Evolutionary conservation across 2,888 invertebrate species (phyloP).

Genomic region (Pandemis cinnamomeana): DNA sequence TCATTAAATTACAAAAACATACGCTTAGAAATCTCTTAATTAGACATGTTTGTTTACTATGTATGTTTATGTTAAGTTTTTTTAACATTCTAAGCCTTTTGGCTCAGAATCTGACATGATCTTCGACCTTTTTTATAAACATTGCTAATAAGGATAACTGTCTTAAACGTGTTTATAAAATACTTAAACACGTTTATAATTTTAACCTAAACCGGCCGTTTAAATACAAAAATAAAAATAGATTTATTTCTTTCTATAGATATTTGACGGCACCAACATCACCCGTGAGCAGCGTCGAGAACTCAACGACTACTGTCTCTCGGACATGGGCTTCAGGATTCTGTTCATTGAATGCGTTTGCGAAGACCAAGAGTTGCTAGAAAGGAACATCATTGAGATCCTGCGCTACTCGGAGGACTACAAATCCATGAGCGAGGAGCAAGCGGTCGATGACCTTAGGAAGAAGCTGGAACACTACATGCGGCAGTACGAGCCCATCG

Average conservation of each 20-base stretch:
- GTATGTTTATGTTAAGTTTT: no score
- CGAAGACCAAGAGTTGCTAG: constrained; percentile 86
- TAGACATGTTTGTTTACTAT: background rate
- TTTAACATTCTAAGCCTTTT: no score
- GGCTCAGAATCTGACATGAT: constrained; percentile 15
- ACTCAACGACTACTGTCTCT: constrained; percentile 88
- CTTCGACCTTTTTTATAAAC: constrained; percentile 27
- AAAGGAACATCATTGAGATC: constrained; percentile 87
- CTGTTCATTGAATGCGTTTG: constrained; percentile 97
- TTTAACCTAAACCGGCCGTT: background rate
- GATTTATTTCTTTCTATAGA: constrained; percentile 80
- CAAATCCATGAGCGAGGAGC: constrained; percentile 89
- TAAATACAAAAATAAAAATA: background rate
- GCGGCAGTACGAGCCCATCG: constrained; percentile 91
- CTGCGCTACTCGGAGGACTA: constrained; percentile 95
- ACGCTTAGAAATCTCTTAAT: constrained; percentile 26
- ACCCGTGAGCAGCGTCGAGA: constrained; percentile 91
- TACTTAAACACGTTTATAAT: constrained; percentile 22
- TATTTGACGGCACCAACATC: constrained; percentile 97
- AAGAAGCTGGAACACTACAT: constrained; percentile 94
- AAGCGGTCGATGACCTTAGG: constrained; percentile 91
- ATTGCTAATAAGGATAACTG: background rate
- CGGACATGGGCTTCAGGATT: constrained; percentile 91
- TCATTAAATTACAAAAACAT: background rate
- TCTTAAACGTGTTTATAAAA: no score